Base-by-base conservation (phyloP, 2,888 invertebrate species). In the Byasa hedistus region DNA sequence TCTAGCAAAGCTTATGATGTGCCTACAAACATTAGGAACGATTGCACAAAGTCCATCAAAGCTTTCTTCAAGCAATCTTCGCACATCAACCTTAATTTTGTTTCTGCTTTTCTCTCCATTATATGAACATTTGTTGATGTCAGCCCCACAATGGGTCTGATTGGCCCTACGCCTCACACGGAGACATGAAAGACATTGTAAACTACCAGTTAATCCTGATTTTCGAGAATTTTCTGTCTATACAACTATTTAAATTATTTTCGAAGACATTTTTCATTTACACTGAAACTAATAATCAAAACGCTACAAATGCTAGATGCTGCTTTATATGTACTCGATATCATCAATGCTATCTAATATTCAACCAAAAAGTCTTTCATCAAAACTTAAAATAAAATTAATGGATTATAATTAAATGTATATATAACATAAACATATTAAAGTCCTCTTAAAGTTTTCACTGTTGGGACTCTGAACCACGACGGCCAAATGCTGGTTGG, bases 111-210 rank as follows among this genome's bases (percentile, higher is more conserved):
- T 73, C 72, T 78, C 70, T 75, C 75, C 77, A 79, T 83, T 81
- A 84, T 85, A 80, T 84, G 80, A 76, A 78, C 82, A 88, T 87
- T 86, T 79, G 84, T 87, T 76, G 72, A 74, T 74, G 84, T 86
- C 83, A 78, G 69, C 64, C 72, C 69, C 75, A 87, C 87, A 87
- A 87, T 83, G 70, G 79, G 60, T 72, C 80, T 85, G 85, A 87
- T 87, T 86, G 83, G 83, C 79, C 81, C 64, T 66, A 22, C 59
- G 55, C 59, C 39, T 39, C 51, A 60, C 65, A 61, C 68, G 51
- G 17, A 60, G 51, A 48, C 55, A 54, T 32, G 15, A 44, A 57
- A 39, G 57, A 27, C 61, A 39, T 23, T 48, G 44, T 57, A 54
- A 64, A 59, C 48, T 58, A 57, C 67, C 56, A 61, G 54, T 65